These are phyloP conservation scores for Lepilemur septentrionalis DNA, from an alignment of 2,797 vertebrate genomes.

Conservation along the genomic window DNA sequence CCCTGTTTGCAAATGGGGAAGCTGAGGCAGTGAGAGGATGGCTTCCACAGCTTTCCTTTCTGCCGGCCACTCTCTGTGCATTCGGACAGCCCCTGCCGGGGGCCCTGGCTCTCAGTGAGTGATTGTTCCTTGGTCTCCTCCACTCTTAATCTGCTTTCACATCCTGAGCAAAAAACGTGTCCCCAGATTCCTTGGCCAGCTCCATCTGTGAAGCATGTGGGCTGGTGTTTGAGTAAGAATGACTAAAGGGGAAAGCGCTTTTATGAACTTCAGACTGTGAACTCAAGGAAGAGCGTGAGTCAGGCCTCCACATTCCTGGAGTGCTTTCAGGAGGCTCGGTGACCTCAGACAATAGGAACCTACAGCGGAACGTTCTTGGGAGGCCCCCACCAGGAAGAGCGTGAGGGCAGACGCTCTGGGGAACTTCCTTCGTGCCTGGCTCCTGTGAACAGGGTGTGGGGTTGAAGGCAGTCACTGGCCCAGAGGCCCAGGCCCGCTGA, in stretches of 20 bases:
- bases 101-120: background rate
- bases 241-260: constrained; percentile 65
- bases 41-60: background rate
- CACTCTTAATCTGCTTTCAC: constrained; percentile 57
- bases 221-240: constrained; percentile 70
- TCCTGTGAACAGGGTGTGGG: background rate
- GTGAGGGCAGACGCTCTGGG: background rate
- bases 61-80: background rate
- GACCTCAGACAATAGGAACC: constrained; percentile 77
- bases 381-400: constrained; percentile 51
- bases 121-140: constrained; percentile 7
- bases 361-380: constrained; percentile 35
- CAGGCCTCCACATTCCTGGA: constrained; percentile 73
- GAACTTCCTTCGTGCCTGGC: background rate
- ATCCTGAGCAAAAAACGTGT: constrained; percentile 51
- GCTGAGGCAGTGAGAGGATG: background rate
- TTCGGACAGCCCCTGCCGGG: background rate
- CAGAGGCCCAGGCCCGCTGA: background rate
- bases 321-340: constrained; percentile 69
- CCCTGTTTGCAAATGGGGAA: background rate
- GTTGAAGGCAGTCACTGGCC: background rate
- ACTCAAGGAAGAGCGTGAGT: constrained; percentile 75
- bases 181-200: constrained; percentile 53
- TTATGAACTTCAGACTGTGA: constrained; percentile 76
- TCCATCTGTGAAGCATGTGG: constrained; percentile 73